Evolutionary conservation across 2,888 invertebrate species (phyloP).

Genomic region (Teleiodes luculella): DNA sequence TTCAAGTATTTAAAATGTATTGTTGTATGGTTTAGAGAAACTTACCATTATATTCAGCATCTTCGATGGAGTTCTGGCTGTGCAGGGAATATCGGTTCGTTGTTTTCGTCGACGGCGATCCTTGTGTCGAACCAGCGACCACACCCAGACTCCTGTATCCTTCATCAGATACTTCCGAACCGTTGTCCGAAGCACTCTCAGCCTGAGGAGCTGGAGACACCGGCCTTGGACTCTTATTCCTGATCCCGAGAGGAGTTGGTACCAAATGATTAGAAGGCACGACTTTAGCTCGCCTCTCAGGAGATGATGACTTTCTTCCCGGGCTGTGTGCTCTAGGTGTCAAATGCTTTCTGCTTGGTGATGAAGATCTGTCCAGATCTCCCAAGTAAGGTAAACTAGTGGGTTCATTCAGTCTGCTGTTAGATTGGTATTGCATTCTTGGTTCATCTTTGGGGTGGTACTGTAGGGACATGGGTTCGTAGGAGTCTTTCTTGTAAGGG

Average conservation of each 20-base stretch:
- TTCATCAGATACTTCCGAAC: slow-evolving; percentile 91
- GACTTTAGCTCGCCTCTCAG: slow-evolving; percentile 62
- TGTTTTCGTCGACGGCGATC: slow-evolving; percentile 71
- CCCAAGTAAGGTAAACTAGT: slow-evolving; percentile 65
- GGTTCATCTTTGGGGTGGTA: slow-evolving; percentile 46
- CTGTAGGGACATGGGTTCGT: slow-evolving; percentile 61
- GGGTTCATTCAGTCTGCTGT: slow-evolving; percentile 52
- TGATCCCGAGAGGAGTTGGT: slow-evolving; percentile 66
- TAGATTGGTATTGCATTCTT: slow-evolving; percentile 57
- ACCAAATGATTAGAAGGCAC: slow-evolving; percentile 66
- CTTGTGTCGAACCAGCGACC: slow-evolving; percentile 73
- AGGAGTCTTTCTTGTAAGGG: slow-evolving; percentile 51
- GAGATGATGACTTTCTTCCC: slow-evolving; percentile 62
- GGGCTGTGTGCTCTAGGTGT: slow-evolving; percentile 56
- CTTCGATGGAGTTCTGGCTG: slow-evolving; percentile 85
- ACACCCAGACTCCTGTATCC: slow-evolving; percentile 90
- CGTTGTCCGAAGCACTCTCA: slow-evolving; percentile 86
- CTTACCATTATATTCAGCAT: slow-evolving; percentile 84
- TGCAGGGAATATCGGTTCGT: slow-evolving; percentile 82
- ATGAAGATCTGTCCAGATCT: slow-evolving; percentile 56
- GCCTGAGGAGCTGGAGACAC: slow-evolving; percentile 77
- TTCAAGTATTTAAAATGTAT: not conserved
- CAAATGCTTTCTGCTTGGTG: slow-evolving; percentile 55
- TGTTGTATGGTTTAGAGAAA: slow-evolving; percentile 13
- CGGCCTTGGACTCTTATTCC: slow-evolving; percentile 65